Evolutionary conservation across 2,113 vertebrate genomes (phyloP).

Genomic region (Clarias magur): DNA sequence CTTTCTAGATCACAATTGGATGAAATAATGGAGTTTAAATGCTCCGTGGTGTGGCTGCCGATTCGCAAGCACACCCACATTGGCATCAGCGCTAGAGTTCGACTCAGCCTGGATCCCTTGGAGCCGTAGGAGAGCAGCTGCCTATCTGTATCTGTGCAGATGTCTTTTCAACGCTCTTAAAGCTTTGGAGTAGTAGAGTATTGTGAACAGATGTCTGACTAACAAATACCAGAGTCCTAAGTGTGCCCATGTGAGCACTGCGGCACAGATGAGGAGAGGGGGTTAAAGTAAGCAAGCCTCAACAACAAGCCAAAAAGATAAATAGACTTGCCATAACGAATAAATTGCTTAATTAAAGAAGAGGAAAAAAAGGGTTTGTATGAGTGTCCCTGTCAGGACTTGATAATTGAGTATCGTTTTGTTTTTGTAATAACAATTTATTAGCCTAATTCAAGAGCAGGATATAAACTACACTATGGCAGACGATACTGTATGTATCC

Average conservation of each 20-base stretch:
- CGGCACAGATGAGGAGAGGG: conserved; percentile 1
- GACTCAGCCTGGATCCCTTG: conserved; percentile 40
- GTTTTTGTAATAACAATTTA: neutral
- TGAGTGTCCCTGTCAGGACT: neutral
- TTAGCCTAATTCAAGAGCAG: neutral
- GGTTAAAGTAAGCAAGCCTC: neutral
- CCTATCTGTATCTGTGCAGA: conserved; percentile 15
- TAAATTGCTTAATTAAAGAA: neutral
- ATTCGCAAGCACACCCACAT: conserved; percentile 50
- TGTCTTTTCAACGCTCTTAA: conserved; percentile 37
- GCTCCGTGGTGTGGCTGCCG: conserved; percentile 35
- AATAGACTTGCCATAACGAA: neutral
- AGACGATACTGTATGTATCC: neutral
- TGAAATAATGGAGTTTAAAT: conserved; percentile 33
- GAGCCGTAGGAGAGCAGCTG: conserved; percentile 35
- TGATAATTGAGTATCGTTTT: neutral
- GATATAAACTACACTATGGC: neutral
- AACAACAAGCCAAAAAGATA: neutral
- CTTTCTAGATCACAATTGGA: conserved; percentile 54
- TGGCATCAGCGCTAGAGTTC: conserved; percentile 34
- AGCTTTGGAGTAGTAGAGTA: conserved; percentile 54
- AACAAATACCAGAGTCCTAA: conserved; percentile 24
- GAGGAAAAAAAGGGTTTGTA: neutral
- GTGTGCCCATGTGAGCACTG: conserved; percentile 10
- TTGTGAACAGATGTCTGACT: conserved; percentile 43